Percentiles rank a stretch among this genome's conserved stretches.
Evolutionary conservation across 2,888 invertebrate species (phyloP).

Genomic region (Athrips mouffetella): DNA sequence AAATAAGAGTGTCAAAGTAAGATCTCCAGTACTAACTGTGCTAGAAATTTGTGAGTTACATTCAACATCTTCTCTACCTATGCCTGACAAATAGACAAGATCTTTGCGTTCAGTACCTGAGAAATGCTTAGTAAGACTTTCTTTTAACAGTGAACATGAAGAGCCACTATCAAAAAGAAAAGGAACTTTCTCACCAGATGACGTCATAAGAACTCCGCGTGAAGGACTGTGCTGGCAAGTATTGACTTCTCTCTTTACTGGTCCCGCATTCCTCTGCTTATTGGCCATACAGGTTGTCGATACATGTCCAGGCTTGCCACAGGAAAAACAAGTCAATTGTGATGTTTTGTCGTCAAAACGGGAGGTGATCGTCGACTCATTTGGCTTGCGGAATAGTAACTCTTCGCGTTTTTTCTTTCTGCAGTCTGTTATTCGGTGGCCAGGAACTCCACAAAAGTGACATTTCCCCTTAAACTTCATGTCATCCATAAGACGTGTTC

Average conservation of each 20-base stretch:
- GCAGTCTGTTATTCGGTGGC: constrained; percentile 11
- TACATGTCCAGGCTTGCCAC: no score
- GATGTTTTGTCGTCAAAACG: no score
- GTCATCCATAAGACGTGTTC: no score
- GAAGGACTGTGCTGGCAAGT: not conserved
- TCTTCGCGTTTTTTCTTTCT: not conserved
- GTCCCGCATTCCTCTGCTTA: no score
- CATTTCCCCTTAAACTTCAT: constrained; percentile 17
- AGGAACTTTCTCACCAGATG: constrained; percentile 7
- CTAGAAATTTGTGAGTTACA: not conserved
- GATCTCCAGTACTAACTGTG: not conserved
- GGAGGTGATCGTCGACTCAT: no score
- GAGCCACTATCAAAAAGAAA: constrained; percentile 9
- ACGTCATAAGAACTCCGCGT: not conserved
- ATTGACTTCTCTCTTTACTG: no score
- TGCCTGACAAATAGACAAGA: not conserved
- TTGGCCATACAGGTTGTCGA: no score
- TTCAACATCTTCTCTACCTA: not conserved
- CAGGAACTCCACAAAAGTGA: constrained; percentile 9
- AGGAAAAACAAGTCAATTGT: no score
- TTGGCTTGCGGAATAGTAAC: not conserved
- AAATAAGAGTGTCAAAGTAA: not conserved
- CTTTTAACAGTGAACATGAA: not conserved
- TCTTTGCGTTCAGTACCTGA: not conserved
- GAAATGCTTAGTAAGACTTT: not conserved